Evolutionary conservation across 2,888 invertebrate species (phyloP), one percentile per base, ranked within the genome.

Genomic region (Orthosia cruda): DNA sequence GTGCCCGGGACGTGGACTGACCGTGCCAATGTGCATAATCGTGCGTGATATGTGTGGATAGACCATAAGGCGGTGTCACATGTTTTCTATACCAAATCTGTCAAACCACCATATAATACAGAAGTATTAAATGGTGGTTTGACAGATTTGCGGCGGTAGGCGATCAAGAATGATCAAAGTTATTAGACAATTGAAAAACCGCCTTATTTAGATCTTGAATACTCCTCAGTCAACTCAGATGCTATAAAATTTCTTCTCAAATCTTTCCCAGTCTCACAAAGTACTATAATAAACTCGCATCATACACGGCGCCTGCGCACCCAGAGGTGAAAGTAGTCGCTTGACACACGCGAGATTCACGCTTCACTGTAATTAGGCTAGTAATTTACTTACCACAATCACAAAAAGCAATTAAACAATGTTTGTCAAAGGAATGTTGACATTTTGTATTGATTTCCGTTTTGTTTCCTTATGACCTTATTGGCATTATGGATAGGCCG

Each of bases 261-360:
- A 77, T 63, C 61, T 57, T 16, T 18, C 20, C 47, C 16, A 55
- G 63, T 40, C 47, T 73, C 58, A 55, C 66, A 52, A 70, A 61
- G 63, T 69, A 73, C 61, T 58, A 26, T 50, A 61, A 66, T 61
- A 73, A 77, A 65, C 55, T 73, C 67, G 15, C 68, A 79, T 80
- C 74, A 69, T 23, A 71, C 16, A 61, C n/a, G 74, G 78, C 78
- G 70, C 70, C 49, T 1, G 62, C 77, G 61, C 67, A 58, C 11
- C 50, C 13, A 76, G 32, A 58, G 74, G 87, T 76, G 87, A 87
- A 87, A 87, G 87, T 81, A 64, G 83, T 73, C n/a, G 63, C 58
- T 85, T 80, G 81, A 77, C 74, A 85, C 87, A 85, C 81, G 85
- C 87, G 63, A 85, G 84, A 85, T 74, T 80, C 81, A 84, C 77